These are phyloP conservation scores for Halichondria panicea DNA, from an alignment of 37 sponge, comb jelly and placozoan genomes.

Conservation along the genomic window DNA sequence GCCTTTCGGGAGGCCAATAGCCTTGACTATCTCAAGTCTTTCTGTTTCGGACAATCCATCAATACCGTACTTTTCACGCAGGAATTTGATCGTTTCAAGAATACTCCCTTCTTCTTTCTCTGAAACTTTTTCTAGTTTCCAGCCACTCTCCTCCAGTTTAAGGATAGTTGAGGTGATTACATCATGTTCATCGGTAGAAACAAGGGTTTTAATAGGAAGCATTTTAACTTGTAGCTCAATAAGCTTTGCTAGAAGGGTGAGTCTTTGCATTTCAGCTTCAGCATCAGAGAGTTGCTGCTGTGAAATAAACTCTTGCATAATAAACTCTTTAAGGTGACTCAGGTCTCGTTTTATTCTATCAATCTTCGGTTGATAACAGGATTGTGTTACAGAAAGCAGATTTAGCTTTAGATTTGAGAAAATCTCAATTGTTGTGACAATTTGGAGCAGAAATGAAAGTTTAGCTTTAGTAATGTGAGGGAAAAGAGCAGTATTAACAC, in stretches of 20 bases:
- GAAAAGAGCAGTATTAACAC: too few species aligned
- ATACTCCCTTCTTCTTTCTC: slow-evolving; percentile 16
- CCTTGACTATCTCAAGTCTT: slow-evolving; percentile 65
- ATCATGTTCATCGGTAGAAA: slow-evolving; percentile 1
- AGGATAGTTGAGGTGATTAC: not conserved
- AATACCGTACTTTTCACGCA: slow-evolving; percentile 43
- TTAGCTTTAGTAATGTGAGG: too few species aligned
- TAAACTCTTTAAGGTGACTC: not conserved
- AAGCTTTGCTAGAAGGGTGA: slow-evolving; percentile 16
- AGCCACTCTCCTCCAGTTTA: not conserved
- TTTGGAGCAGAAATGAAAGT: slow-evolving; percentile 23
- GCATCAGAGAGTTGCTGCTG: slow-evolving; percentile 52
- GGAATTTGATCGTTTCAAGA: not conserved
- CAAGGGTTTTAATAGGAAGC: not conserved
- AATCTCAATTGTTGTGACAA: too few species aligned
- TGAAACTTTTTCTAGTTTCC: slow-evolving; percentile 4
- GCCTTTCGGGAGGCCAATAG: slow-evolving; percentile 77
- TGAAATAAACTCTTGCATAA: slow-evolving; percentile 38
- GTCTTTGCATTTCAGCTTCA: slow-evolving; percentile 48
- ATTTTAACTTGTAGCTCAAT: slow-evolving; percentile 23
- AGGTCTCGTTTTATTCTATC: not conserved
- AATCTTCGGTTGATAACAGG: too few species aligned
- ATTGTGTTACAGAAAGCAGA: too few species aligned
- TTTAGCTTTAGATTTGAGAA: too few species aligned
- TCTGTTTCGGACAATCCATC: slow-evolving; percentile 65